These are phyloP conservation scores for Plagiodera versicolora DNA, from an alignment of 2,888 invertebrate genomes.

Conservation along the genomic window DNA sequence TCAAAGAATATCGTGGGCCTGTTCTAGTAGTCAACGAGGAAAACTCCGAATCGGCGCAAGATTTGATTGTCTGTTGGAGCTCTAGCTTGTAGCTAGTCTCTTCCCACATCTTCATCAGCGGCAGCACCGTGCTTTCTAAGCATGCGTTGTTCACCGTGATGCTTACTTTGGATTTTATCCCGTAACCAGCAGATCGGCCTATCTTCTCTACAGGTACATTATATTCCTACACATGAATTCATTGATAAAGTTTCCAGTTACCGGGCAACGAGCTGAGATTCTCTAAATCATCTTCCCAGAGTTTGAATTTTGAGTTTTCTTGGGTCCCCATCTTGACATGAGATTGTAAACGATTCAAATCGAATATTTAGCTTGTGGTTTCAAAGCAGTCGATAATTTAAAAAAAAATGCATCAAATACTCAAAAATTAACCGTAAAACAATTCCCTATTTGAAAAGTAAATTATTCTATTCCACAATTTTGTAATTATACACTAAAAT, in stretches of 20 bases:
- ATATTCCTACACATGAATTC: slow-evolving; percentile 45
- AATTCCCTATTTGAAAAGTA: too few relatives aligned
- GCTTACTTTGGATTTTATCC: slow-evolving; percentile 65
- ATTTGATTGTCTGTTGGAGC: slow-evolving; percentile 76
- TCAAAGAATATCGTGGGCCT: slow-evolving; percentile 70
- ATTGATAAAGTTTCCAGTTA: neutral
- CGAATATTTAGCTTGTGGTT: too few relatives aligned
- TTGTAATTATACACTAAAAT: too few relatives aligned
- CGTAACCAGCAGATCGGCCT: slow-evolving; percentile 68
- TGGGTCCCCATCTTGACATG: too few relatives aligned
- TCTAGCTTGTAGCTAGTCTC: slow-evolving; percentile 93
- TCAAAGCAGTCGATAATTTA: too few relatives aligned
- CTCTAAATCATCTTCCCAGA: too few relatives aligned
- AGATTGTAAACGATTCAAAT: too few relatives aligned
- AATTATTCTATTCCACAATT: too few relatives aligned
- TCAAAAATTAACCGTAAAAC: too few relatives aligned
- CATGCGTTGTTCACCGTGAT: slow-evolving; percentile 66
- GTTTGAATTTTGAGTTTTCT: too few relatives aligned
- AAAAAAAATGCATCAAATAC: too few relatives aligned
- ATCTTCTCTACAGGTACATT: slow-evolving; percentile 68
- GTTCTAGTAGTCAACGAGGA: slow-evolving; percentile 67
- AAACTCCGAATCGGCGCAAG: slow-evolving; percentile 81
- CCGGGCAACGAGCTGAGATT: too few relatives aligned
- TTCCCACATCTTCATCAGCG: slow-evolving; percentile 87
- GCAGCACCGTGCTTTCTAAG: slow-evolving; percentile 65